Evolutionary conservation across 2,797 vertebrate species (phyloP).

Genomic region (Danio tinwini): DNA sequence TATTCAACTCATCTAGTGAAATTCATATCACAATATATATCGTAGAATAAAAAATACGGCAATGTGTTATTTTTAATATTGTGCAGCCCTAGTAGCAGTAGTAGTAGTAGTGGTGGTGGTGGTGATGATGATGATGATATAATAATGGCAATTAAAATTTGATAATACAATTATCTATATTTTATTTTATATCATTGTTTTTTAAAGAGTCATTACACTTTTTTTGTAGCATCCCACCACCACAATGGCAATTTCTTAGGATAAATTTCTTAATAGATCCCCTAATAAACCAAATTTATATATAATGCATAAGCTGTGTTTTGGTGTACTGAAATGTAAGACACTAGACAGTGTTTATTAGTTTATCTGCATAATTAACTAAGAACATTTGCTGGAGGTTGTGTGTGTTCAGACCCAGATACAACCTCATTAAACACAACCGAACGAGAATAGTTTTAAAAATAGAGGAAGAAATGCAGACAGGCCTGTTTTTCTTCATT

Average conservation of each 20-base stretch:
- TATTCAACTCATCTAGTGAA: too few species aligned
- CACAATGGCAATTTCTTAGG: neutral
- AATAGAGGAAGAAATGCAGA: neutral
- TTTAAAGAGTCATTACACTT: neutral
- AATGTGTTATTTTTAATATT: too few species aligned
- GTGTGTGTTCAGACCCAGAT: neutral
- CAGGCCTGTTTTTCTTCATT: neutral
- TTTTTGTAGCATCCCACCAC: neutral
- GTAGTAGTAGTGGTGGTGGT: too few species aligned
- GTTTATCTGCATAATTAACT: slow-evolving; percentile 86
- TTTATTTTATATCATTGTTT: neutral
- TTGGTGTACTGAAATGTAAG: slow-evolving; percentile 66
- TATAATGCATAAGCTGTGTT: slow-evolving; percentile 22
- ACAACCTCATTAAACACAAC: neutral
- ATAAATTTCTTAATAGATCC: neutral
- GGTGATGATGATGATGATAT: too few species aligned
- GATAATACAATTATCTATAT: neutral
- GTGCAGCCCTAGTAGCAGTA: too few species aligned
- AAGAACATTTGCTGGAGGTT: slow-evolving; percentile 65
- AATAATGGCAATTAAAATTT: too few species aligned
- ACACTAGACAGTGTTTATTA: slow-evolving; percentile 82
- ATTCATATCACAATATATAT: too few species aligned
- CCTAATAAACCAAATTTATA: neutral
- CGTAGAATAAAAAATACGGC: too few species aligned
- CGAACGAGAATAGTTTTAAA: slow-evolving; percentile 13